These are phyloP conservation scores for Chlorops oryzae DNA, from an alignment of 1,140 invertebrate genomes.

Conservation along the genomic window DNA sequence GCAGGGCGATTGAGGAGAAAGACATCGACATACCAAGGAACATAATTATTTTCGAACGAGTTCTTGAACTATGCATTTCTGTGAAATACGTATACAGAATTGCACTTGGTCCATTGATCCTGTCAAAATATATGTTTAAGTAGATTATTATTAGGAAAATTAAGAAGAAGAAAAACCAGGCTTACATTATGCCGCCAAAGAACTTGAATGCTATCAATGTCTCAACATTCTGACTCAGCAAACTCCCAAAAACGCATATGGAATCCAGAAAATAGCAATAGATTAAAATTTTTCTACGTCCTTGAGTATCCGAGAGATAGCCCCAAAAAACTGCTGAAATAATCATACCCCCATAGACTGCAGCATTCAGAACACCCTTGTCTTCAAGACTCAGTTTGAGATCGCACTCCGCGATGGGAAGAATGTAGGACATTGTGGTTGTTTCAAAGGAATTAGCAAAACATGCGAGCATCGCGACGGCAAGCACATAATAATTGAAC, in stretches of 20 bases:
- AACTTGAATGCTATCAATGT: slow-evolving; percentile 67
- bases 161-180: slow-evolving; percentile 37
- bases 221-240: slow-evolving; percentile 64
- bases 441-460: slow-evolving; percentile 61
- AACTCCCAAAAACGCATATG: slow-evolving; percentile 59
- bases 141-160: background rate
- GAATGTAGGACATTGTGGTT: slow-evolving; percentile 60
- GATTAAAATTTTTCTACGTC: slow-evolving; percentile 63
- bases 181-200: slow-evolving; percentile 69
- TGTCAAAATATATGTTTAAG: slow-evolving; percentile 44
- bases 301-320: slow-evolving; percentile 69
- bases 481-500: slow-evolving; percentile 59
- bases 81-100: slow-evolving; percentile 64
- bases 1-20: slow-evolving; percentile 51
- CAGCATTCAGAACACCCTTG: slow-evolving; percentile 63
- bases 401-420: slow-evolving; percentile 66
- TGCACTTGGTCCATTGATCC: slow-evolving; percentile 66
- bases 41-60: slow-evolving; percentile 58
- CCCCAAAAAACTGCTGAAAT: slow-evolving; percentile 76
- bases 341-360: slow-evolving; percentile 73
- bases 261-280: slow-evolving; percentile 66
- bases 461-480: slow-evolving; percentile 57
- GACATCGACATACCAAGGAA: slow-evolving; percentile 57
- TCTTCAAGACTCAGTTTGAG: slow-evolving; percentile 57
- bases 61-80: slow-evolving; percentile 60